Conservation (phyloP, 2,113 vertebrate genomes). For the Bufo gargarizans region DNA sequence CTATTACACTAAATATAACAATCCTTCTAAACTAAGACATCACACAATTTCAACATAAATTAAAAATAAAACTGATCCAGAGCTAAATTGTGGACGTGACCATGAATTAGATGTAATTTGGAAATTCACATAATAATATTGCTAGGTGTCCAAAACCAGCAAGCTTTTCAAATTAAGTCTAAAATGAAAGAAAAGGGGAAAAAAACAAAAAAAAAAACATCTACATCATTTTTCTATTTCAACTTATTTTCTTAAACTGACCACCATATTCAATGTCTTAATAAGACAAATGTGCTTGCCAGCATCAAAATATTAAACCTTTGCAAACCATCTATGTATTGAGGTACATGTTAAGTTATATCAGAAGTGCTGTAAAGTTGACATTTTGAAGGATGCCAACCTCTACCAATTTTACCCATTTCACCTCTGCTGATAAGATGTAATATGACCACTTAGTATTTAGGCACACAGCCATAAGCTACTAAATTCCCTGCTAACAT, state of each 20-base stretch:
- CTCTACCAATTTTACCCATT: no score
- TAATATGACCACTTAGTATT: not conserved
- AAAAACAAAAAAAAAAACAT: conserved; percentile 13
- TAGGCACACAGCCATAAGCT: no score
- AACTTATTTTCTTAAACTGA: conserved; percentile 24
- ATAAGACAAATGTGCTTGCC: conserved; percentile 25
- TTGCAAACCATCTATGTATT: not conserved
- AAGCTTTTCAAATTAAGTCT: conserved; percentile 13
- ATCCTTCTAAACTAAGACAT: not conserved
- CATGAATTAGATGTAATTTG: not conserved
- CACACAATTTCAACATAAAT: not conserved
- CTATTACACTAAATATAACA: not conserved
- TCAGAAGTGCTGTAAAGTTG: not conserved
- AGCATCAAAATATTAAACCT: not conserved
- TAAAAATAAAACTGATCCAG: not conserved
- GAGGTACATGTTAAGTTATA: not conserved
- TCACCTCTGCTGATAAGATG: not conserved
- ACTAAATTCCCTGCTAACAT: not conserved
- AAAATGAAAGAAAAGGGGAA: no score
- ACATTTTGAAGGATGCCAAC: no score
- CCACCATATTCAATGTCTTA: conserved; percentile 13
- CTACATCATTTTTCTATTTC: not conserved
- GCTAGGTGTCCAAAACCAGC: conserved; percentile 36
- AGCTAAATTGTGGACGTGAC: conserved; percentile 32
- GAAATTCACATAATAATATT: conserved; percentile 32